phyloP scores from a whole-genome alignment of 2,113 vertebrate genomes.

The Marcusenius ussheri region DNA sequence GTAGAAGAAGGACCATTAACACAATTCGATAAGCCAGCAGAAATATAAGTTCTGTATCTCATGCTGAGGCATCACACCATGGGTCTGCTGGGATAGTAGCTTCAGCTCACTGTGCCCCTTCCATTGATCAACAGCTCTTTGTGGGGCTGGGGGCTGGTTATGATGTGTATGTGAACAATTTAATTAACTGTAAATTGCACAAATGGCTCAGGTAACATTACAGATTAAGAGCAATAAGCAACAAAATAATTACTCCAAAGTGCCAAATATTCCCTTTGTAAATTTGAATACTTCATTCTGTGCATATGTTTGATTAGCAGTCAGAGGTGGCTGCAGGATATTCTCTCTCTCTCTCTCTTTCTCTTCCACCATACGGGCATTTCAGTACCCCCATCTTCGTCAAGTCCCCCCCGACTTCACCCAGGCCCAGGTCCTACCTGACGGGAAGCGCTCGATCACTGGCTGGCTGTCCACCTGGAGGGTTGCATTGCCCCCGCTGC shows the following conservation, averaged over 20 bases:
- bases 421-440: conserved; percentile 63
- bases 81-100: neutral
- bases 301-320: neutral
- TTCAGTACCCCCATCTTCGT: neutral
- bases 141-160: neutral
- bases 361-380: conserved; percentile 21
- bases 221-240: neutral
- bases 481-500: conserved; percentile 91
- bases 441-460: conserved; percentile 85
- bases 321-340: neutral
- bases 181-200: neutral
- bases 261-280: neutral
- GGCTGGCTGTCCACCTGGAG: conserved; percentile 95
- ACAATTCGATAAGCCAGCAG: neutral
- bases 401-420: neutral
- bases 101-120: neutral
- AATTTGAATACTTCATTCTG: neutral
- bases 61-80: neutral
- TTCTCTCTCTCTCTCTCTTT: neutral
- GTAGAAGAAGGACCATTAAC: neutral
- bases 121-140: neutral
- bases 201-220: neutral
- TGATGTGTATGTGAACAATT: neutral
- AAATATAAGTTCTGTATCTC: neutral
- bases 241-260: neutral